Evolutionary conservation across 1,140 invertebrate genomes (phyloP), one percentile per base, ranked within the genome.

Genomic region (Aleiodes sp.): DNA sequence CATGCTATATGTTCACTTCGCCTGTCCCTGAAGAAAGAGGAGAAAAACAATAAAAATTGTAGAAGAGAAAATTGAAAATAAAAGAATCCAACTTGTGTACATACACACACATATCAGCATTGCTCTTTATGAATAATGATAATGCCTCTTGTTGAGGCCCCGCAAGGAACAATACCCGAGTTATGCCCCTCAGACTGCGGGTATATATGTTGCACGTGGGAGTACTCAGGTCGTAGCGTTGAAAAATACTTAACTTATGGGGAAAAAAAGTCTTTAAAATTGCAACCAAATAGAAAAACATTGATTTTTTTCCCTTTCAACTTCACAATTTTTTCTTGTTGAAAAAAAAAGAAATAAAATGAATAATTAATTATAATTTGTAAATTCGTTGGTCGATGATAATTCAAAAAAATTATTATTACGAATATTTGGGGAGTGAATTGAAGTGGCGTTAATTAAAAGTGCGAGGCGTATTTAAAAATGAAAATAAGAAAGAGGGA

Each of bases 111-210:
- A 67, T n/a, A 65, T 28, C 26, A 41, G 7, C 33, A 24, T 67
- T 46, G 67, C 57, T 37, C 29, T 66, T 69, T 74, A 74, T 74
- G 70, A 74, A 74, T 74, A 74, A 74, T 73, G 72, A 73, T 74
- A 74, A 74, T 74, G 57, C 73, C 65, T 71, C 67, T 14, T 24
- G 70, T 68, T 71, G 21, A 65, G 65, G 39, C 63, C 63, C 63
- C 35, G 62, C 46, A n/a, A 65, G 68, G 68, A 73, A 73, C 72
- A 73, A 73, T 73, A 71, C 66, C 67, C 70, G 43, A 74, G 68
- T 72, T 72, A 74, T 74, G 61, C 68, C 63, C 56, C 64, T 66
- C 33, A 16, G 16, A 35, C 26, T 43, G 8, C 14, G 12, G 10
- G 19, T 43, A 35, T 46, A 37, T 37, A 4, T 41, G 46, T 67